A percentile compares a stretch with the other conserved stretches of the same genome.
Conservation (phyloP, 2,113 vertebrate genomes). For the Tragelaphus strepsiceros region DNA sequence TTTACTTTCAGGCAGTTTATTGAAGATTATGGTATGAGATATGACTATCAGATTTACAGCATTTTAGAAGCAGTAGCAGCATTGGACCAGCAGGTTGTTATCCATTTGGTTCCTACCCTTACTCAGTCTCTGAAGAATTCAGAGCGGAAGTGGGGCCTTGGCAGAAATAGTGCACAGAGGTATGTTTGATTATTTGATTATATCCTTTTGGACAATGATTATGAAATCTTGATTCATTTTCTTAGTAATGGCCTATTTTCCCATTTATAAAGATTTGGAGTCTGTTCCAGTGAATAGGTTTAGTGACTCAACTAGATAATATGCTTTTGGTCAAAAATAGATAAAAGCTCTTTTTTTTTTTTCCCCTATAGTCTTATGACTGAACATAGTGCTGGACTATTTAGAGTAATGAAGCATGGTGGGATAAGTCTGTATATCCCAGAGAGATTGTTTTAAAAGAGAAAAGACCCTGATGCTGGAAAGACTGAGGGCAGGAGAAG, state of each 20-base stretch:
- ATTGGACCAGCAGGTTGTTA: slow-evolving; percentile 83
- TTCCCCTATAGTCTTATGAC: neutral
- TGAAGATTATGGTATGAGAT: slow-evolving; percentile 86
- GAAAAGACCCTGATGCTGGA: neutral
- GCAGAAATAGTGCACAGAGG: slow-evolving; percentile 90
- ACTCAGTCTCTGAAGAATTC: slow-evolving; percentile 87
- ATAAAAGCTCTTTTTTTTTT: neutral
- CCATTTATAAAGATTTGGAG: neutral
- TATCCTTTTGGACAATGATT: neutral
- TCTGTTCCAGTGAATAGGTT: neutral
- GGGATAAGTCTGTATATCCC: neutral
- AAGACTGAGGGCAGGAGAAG: neutral
- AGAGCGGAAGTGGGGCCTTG: slow-evolving; percentile 92
- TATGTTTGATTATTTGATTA: slow-evolving; percentile 70
- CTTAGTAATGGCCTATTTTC: slow-evolving; percentile 24
- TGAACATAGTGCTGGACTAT: neutral
- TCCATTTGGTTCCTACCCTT: slow-evolving; percentile 86
- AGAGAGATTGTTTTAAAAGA: neutral
- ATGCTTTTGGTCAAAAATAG: neutral
- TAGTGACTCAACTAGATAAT: neutral
- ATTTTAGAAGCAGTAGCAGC: slow-evolving; percentile 87
- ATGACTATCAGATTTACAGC: slow-evolving; percentile 88
- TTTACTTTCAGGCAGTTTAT: slow-evolving; percentile 87
- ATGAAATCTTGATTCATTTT: slow-evolving; percentile 35
- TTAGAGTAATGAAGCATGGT: neutral